Evolutionary conservation across 2,113 vertebrate genomes (phyloP), one percentile per base, ranked within the genome.

Genomic region (Calonectris borealis): DNA sequence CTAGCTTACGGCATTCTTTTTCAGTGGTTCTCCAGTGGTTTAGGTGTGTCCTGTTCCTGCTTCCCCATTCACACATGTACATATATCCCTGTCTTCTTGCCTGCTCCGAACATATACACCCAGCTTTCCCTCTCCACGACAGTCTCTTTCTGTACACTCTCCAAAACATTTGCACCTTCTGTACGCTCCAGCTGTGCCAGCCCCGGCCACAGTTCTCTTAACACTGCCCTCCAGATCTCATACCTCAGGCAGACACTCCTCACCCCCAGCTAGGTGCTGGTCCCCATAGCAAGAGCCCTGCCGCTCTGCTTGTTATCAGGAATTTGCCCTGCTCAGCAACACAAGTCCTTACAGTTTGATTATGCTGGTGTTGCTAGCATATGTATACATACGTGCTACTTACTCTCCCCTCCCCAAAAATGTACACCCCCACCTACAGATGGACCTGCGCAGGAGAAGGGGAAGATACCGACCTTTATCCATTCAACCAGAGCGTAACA

Each of bases 341-440:
- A 10, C 26, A 34, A 16, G 26, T 44, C 46, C 27, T 66, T 32
- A 14, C 19, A 16, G 10, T 49, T 34, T 38, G 40, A 36, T 75
- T 25, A 26, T 14, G 60, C 22, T 54, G 13, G 7, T 48, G 11
- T 70, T 34, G 16, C 11, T 58, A 21, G 26, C 44, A 2, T 46
- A 21, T 0, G 0, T 62, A 32, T 24, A 31, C 5, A 9, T 34
- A 22, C 8, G 4, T 25, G 32, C 24, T 61, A 8, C 72, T 46
- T 69, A 44, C 20, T 38, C 14, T 44, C 7, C 27, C 17, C 5
- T 60, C 19, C 17, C 29, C 58, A n/a, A 3, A 83, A 79, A 21
- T 8, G 7, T n/a, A 38, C 38, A 65, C 10, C 7, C 18, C 2
- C 18, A 51, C 15, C 18, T 57, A 25, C 27, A 60, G 16, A 38